Evolutionary conservation across 2,888 invertebrate species (phyloP).

Genomic region (Orthosia gracilis): DNA sequence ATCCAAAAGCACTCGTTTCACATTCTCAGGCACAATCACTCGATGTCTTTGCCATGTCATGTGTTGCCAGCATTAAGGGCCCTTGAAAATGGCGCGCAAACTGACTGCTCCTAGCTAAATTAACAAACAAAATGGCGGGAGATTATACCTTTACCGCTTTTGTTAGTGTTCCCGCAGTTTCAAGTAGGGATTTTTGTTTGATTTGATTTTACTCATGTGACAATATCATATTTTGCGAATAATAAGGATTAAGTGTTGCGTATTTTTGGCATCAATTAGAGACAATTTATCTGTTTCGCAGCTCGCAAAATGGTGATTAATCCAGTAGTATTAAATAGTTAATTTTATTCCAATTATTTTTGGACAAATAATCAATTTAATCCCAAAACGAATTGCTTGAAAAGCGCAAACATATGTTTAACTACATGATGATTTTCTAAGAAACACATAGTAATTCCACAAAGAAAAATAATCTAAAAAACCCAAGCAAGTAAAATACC

Average conservation of each 20-base stretch:
- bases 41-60: slow-evolving; percentile 84
- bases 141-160: slow-evolving; percentile 53
- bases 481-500: neutral
- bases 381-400: neutral
- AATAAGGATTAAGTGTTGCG: slow-evolving; percentile 40
- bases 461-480: slow-evolving; percentile 15
- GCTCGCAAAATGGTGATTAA: neutral
- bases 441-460: slow-evolving; percentile 5
- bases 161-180: slow-evolving; percentile 49
- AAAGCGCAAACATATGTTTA: slow-evolving; percentile 20
- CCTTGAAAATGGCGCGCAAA: slow-evolving; percentile 84
- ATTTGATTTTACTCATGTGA: slow-evolving; percentile 44
- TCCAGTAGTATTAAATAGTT: neutral
- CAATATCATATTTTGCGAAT: slow-evolving; percentile 48
- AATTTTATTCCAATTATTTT: slow-evolving; percentile 8
- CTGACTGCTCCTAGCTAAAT: slow-evolving; percentile 74
- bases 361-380: slow-evolving; percentile 4
- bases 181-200: slow-evolving; percentile 47
- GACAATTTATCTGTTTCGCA: neutral
- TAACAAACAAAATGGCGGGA: slow-evolving; percentile 68
- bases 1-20: slow-evolving; percentile 69
- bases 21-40: slow-evolving; percentile 80
- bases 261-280: neutral
- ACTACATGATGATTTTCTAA: neutral
- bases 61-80: slow-evolving; percentile 84